Conservation (phyloP, 2,113 vertebrate species). For the Platycercus adscitus region DNA sequence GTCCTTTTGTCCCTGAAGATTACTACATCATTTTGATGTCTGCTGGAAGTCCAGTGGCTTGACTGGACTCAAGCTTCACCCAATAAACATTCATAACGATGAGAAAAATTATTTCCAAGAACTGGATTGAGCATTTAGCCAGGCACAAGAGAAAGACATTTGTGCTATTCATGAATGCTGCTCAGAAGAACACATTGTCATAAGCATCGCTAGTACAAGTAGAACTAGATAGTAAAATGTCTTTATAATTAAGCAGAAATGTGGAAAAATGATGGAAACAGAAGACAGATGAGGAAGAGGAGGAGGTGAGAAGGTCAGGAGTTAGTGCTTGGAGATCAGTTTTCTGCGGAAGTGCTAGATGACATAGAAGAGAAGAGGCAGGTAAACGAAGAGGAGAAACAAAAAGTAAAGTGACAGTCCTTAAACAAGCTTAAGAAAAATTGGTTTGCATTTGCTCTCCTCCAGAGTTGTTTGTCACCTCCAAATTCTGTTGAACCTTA, state of each 20-base stretch:
- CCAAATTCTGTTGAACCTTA: not conserved
- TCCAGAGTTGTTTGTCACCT: not conserved
- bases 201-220: not conserved
- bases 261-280: not conserved
- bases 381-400: not conserved
- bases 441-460: not conserved
- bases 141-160: not conserved
- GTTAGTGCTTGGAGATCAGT: not conserved
- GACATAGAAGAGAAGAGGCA: not conserved
- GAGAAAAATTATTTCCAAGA: not conserved
- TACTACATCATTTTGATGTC: not conserved
- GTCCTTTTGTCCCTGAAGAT: not conserved
- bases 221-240: not conserved
- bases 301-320: not conserved
- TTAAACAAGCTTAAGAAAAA: not conserved
- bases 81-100: not conserved
- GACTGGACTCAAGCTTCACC: not conserved
- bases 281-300: not conserved
- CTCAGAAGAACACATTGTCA: not conserved
- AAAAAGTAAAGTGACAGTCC: not conserved
- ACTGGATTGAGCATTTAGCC: not conserved
- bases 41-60: not conserved
- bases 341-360: not conserved
- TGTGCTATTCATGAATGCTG: not conserved
- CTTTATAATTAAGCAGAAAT: not conserved